Evolutionary conservation across 2,113 vertebrate species (phyloP).

Genomic region (Ranitomeya variabilis): DNA sequence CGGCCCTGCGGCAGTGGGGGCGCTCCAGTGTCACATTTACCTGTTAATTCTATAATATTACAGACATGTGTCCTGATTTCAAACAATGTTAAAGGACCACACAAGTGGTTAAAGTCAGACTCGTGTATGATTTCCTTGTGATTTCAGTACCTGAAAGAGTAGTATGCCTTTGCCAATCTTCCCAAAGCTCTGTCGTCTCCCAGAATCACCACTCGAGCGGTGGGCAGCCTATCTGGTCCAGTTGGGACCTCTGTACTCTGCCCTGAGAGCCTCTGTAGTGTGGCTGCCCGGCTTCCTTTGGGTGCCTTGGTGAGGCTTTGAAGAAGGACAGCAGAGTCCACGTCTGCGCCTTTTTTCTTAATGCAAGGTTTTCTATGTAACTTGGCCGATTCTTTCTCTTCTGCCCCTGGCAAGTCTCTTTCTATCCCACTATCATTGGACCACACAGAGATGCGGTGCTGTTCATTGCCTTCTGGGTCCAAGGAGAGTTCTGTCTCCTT

Average conservation of each 20-base stretch:
- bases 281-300: background rate
- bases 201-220: slow-evolving; percentile 83
- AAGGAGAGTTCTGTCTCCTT: slow-evolving; percentile 76
- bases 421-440: slow-evolving; percentile 93
- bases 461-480: slow-evolving; percentile 64
- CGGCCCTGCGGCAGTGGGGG: too few relatives aligned
- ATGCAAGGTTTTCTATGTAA: slow-evolving; percentile 82
- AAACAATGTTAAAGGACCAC: too few relatives aligned
- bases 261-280: slow-evolving; percentile 71
- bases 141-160: slow-evolving; percentile 77
- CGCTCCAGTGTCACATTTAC: too few relatives aligned
- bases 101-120: too few relatives aligned
- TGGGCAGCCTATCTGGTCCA: slow-evolving; percentile 75
- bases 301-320: slow-evolving; percentile 68
- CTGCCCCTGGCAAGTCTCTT: slow-evolving; percentile 73
- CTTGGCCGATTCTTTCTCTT: slow-evolving; percentile 62
- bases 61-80: too few relatives aligned
- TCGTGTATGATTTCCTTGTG: too few relatives aligned
- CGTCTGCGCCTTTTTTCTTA: slow-evolving; percentile 76
- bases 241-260: slow-evolving; percentile 58
- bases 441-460: slow-evolving; percentile 81
- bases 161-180: slow-evolving; percentile 84
- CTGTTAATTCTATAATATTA: too few relatives aligned
- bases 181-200: slow-evolving; percentile 87
- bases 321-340: slow-evolving; percentile 76